Percentiles rank a stretch among this genome's conserved stretches.
phyloP scores from a whole-genome alignment of 2,888 invertebrate species.

The Philopedon plagiatum region DNA sequence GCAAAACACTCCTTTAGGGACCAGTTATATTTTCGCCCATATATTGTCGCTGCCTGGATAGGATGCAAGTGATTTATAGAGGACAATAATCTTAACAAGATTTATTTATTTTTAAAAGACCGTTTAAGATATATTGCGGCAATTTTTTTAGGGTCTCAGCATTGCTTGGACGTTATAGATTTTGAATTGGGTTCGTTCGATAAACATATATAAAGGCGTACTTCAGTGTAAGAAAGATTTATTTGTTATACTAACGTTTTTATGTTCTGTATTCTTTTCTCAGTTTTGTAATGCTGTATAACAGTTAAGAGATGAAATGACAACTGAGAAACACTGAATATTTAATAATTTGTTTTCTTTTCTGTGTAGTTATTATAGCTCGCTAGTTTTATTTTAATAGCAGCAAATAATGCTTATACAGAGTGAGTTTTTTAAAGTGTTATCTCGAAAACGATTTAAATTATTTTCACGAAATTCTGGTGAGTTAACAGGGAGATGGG shows the following conservation, averaged over 20 bases:
- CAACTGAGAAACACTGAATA: too few relatives aligned
- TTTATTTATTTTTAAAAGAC: conserved; percentile 22
- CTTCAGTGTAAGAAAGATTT: neutral
- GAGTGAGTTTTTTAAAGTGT: too few relatives aligned
- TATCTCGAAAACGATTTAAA: too few relatives aligned
- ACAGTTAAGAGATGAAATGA: too few relatives aligned
- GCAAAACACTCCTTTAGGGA: neutral
- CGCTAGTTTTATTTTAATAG: too few relatives aligned
- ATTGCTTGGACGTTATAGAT: conserved; percentile 9
- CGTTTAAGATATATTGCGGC: conserved; percentile 8
- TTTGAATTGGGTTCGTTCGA: conserved; percentile 2
- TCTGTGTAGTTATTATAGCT: too few relatives aligned
- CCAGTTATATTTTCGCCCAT: conserved; percentile 29
- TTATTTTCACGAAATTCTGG: too few relatives aligned
- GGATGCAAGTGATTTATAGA: conserved; percentile 28
- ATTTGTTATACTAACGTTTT: neutral
- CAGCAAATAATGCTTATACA: too few relatives aligned
- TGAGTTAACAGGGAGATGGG: too few relatives aligned
- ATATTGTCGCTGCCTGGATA: conserved; percentile 14
- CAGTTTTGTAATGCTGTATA: neutral
- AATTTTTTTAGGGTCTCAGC: neutral
- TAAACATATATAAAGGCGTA: neutral
- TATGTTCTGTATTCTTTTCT: neutral
- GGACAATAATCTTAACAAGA: conserved; percentile 22
- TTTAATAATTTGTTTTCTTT: too few relatives aligned